Evolutionary conservation across 2,797 vertebrate species (phyloP).

Genomic region (Amazonetta brasiliensis): DNA sequence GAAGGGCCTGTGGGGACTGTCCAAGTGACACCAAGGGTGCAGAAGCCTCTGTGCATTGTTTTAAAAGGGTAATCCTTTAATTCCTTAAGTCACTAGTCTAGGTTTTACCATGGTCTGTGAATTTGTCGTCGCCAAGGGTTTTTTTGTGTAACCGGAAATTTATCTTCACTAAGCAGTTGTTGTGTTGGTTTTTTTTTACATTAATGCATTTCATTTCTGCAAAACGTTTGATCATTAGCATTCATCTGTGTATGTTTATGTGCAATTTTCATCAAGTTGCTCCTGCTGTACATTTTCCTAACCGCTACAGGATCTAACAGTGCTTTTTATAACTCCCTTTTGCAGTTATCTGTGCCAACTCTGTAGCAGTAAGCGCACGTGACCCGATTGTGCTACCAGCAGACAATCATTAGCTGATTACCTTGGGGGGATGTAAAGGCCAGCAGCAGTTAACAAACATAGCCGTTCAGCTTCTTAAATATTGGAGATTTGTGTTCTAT

Average conservation of each 20-base stretch:
- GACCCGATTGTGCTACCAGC: background rate
- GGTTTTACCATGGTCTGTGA: background rate
- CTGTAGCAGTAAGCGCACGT: background rate
- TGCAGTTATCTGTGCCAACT: background rate
- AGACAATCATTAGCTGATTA: background rate
- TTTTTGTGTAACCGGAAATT: background rate
- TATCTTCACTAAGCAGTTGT: background rate
- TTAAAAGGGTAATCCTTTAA: background rate
- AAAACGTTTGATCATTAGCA: background rate
- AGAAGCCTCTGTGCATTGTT: background rate
- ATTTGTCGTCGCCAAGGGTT: background rate
- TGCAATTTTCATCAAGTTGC: background rate
- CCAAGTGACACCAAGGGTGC: background rate
- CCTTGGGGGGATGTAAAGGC: background rate
- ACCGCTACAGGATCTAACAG: background rate
- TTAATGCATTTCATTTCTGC: background rate
- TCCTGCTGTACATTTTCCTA: background rate
- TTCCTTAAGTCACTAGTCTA: background rate
- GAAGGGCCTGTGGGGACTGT: background rate
- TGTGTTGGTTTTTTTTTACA: background rate
- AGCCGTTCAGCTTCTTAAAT: background rate
- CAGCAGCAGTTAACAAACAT: background rate
- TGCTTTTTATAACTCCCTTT: constrained; percentile 22
- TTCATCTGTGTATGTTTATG: background rate
- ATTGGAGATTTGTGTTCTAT: background rate